These are phyloP conservation scores for Troglohyphantes excavatus DNA, from an alignment of 2,888 invertebrate genomes.

Conservation along the genomic window DNA sequence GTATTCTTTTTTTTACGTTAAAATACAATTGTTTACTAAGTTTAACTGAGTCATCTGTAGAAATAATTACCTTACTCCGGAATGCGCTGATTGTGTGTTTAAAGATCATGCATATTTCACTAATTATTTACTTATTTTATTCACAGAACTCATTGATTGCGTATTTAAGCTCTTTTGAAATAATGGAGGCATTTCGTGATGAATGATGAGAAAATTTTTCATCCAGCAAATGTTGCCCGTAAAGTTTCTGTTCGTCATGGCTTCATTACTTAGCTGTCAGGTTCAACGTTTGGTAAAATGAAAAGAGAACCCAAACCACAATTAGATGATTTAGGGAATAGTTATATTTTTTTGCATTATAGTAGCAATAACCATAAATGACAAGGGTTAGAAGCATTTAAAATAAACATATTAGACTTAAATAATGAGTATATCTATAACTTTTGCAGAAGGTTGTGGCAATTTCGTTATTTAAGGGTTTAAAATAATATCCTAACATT, in stretches of 20 bases:
- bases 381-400: too few species aligned
- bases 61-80: conserved; percentile 54
- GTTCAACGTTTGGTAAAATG: conserved; percentile 9
- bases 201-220: conserved; percentile 39
- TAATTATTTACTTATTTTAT: conserved; percentile 58
- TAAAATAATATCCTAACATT: too few species aligned
- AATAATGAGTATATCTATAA: too few species aligned
- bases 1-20: neutral
- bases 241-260: conserved; percentile 15
- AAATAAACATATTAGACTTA: too few species aligned
- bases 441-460: too few species aligned
- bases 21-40: conserved; percentile 14
- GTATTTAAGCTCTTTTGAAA: conserved; percentile 53
- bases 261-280: conserved; percentile 4
- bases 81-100: conserved; percentile 51
- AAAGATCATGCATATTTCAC: conserved; percentile 39
- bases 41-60: neutral
- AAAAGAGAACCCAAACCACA: conserved; percentile 2
- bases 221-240: conserved; percentile 35
- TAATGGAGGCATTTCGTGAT: conserved; percentile 61
- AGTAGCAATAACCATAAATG: too few species aligned
- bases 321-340: neutral
- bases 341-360: too few species aligned
- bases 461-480: too few species aligned
- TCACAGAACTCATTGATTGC: conserved; percentile 38